phyloP scores from a whole-genome alignment of 2,113 vertebrate species.

The Phrynosoma blainvillii region DNA sequence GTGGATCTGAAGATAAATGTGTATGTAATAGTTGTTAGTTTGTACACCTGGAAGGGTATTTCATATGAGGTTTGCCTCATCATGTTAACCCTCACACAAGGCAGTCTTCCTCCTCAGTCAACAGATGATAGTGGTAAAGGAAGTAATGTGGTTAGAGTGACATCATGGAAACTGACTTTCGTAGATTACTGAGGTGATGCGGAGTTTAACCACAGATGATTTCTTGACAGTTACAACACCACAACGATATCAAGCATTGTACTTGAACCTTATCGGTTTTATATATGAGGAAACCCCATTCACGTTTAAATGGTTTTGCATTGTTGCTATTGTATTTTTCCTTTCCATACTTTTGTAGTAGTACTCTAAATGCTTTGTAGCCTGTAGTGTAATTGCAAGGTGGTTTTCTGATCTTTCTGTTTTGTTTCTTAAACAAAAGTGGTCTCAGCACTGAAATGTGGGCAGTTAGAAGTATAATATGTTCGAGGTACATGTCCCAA shows the following conservation, averaged over 20 bases:
- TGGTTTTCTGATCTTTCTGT: neutral
- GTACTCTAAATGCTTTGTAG: neutral
- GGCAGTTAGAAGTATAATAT: neutral
- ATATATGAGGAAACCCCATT: neutral
- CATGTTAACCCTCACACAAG: neutral
- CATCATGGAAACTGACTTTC: neutral
- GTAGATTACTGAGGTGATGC: neutral
- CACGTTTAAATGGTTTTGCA: neutral
- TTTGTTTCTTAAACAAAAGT: neutral
- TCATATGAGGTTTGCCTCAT: neutral
- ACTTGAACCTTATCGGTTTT: neutral
- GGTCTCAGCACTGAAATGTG: neutral
- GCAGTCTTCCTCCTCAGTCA: neutral
- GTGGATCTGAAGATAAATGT: constrained; percentile 88
- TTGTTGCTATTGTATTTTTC: neutral
- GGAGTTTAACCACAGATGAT: neutral
- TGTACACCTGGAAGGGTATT: too few relatives aligned
- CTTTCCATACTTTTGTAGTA: neutral
- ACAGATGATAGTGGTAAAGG: neutral
- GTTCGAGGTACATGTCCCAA: neutral
- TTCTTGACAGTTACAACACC: neutral
- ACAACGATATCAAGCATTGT: neutral
- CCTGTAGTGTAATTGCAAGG: neutral
- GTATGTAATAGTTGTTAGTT: constrained; percentile 71
- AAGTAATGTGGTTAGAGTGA: neutral